phyloP scores from a whole-genome alignment of 2,888 invertebrate genomes.

The Chrysotoxum bicinctum region DNA sequence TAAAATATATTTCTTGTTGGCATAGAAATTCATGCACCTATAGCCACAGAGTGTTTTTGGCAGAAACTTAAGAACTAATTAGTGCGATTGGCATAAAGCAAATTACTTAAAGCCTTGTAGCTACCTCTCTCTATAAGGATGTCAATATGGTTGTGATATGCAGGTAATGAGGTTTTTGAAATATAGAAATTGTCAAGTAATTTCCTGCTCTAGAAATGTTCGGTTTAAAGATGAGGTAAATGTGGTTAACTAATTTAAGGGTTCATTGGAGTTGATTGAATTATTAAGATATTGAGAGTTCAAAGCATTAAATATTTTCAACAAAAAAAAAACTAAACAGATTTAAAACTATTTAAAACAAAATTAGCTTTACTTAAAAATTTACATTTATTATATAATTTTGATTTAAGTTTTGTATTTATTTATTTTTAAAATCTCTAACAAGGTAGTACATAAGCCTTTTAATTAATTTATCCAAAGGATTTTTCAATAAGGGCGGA shows the following conservation, averaged over 20 bases:
- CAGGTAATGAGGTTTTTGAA: constrained; percentile 17
- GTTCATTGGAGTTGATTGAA: background rate
- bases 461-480: too few relatives aligned
- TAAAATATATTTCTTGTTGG: background rate
- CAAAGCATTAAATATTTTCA: background rate
- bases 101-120: background rate
- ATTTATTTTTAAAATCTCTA: too few relatives aligned
- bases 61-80: constrained; percentile 23
- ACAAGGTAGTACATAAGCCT: too few relatives aligned
- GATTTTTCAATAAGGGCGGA: too few relatives aligned
- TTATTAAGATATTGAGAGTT: background rate
- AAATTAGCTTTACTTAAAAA: too few relatives aligned
- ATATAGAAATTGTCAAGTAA: background rate
- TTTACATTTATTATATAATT: too few relatives aligned
- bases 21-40: background rate
- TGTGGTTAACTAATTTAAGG: background rate
- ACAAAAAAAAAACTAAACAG: too few relatives aligned
- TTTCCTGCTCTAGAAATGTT: background rate
- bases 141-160: constrained; percentile 1
- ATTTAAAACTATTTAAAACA: too few relatives aligned
- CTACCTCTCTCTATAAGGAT: background rate
- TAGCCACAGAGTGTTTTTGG: background rate
- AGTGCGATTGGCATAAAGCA: constrained; percentile 2
- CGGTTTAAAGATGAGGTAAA: background rate
- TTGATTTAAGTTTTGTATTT: too few relatives aligned